Base-by-base conservation (phyloP, 2,797 vertebrate genomes). In the Threskiornis aethiopicus region DNA sequence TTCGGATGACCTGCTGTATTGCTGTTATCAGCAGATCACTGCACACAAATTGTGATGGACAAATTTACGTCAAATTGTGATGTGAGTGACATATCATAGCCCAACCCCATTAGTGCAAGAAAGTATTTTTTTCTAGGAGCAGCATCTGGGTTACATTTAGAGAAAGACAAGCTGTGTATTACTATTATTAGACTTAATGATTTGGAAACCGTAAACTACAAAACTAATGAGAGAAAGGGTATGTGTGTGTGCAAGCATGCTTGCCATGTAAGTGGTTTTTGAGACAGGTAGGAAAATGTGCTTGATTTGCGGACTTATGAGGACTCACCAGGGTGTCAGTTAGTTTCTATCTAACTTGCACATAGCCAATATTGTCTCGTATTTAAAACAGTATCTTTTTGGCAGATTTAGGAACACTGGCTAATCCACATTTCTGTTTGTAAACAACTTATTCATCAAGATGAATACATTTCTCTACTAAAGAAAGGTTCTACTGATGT, bases 361-460 rank as follows among this genome's bases (percentile, higher is more conserved):
- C 39, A 20, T 35, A 82, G 44, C 28, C 26, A 66, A 46, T 79
- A 85, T 47, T n/a, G 47, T 22, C 33, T 41, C 93, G 28, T 88
- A 65, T 49, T 94, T 84, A 58, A 94, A 87, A 35, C 13, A 31
- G 46, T 88, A 69, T 44, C 73, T 95, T 92, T 75, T 61, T n/a
- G 44, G 52, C 20, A 84, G 52, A 58, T 37, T 66, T 62, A 67
- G 28, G 16, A 54, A 46, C 39, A 39, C 26, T 57, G 71, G 19
- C 21, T 84, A 87, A 93, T 59, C 2, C 1, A 13, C 10, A 66
- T 33, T 86, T 91, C 71, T 52, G 76, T 49, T 87, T 49, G 64
- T 65, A 96, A 96, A 62, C 64, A 75, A 83, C 58, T 87, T 93
- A 92, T 51, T 82, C 21, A 52, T 42, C 71, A 86, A 92, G 21